Conservation (phyloP, 2,113 vertebrate species). For the Hiodon tergisus region DNA sequence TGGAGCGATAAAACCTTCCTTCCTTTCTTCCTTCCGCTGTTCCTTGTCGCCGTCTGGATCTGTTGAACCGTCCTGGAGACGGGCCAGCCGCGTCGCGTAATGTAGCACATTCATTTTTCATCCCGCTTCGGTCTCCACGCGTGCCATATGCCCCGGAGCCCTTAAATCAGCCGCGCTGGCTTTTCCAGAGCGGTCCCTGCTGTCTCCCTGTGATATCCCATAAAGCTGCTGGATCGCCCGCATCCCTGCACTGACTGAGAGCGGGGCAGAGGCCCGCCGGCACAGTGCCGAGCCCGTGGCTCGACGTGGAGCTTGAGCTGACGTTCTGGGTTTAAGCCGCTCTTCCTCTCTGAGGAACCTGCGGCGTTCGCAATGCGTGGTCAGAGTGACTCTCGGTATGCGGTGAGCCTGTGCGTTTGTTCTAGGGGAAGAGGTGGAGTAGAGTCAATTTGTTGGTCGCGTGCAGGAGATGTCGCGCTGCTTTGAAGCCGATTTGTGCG, state of each 20-base stretch:
- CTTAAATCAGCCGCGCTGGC: not conserved
- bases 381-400: too few species aligned
- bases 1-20: not conserved
- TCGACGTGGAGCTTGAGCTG: too few species aligned
- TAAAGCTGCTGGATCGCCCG: conserved; percentile 52
- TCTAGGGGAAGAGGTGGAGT: too few species aligned
- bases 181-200: not conserved
- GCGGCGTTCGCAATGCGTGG: too few species aligned
- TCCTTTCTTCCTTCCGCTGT: not conserved
- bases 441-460: too few species aligned
- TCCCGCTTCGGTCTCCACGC: not conserved
- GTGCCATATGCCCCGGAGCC: not conserved
- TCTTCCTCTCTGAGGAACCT: too few species aligned
- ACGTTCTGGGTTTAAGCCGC: too few species aligned
- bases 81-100: conserved; percentile 5
- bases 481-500: too few species aligned
- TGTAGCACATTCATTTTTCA: conserved; percentile 5
- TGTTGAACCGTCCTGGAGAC: not conserved
- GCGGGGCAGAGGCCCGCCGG: not conserved
- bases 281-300: not conserved
- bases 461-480: too few species aligned
- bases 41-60: conserved; percentile 1
- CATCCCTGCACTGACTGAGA: conserved; percentile 36
- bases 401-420: too few species aligned
- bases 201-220: conserved; percentile 52